These are phyloP conservation scores for Osmerus eperlanus DNA, from an alignment of 2,113 vertebrate genomes.

Conservation along the genomic window DNA sequence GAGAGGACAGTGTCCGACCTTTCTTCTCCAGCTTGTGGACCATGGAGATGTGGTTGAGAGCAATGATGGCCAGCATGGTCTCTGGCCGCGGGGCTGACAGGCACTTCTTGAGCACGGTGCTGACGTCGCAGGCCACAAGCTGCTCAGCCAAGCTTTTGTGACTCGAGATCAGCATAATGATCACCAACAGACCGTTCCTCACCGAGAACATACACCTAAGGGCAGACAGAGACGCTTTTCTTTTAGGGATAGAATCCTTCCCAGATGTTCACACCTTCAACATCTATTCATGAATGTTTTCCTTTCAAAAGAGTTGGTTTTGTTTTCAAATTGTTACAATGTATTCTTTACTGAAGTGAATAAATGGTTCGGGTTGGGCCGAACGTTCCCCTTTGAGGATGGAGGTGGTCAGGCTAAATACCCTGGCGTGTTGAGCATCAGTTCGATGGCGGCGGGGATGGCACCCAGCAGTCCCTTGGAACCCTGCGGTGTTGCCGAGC, in stretches of 20 bases:
- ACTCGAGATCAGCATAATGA: conserved; percentile 82
- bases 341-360: no score
- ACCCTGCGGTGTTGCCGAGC: conserved; percentile 81
- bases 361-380: background rate
- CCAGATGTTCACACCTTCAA: background rate
- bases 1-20: conserved; percentile 45
- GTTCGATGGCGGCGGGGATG: conserved; percentile 79
- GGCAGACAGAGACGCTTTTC: background rate
- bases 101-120: conserved; percentile 72
- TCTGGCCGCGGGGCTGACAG: conserved; percentile 64
- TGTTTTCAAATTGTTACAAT: no score
- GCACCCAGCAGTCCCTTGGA: conserved; percentile 77
- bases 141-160: conserved; percentile 88
- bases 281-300: background rate
- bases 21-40: conserved; percentile 75
- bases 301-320: background rate
- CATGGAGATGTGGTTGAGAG: conserved; percentile 79
- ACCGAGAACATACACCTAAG: conserved; percentile 79
- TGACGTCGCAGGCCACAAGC: conserved; percentile 75
- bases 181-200: conserved; percentile 82
- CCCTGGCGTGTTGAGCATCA: conserved; percentile 81
- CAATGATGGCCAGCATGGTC: conserved; percentile 75
- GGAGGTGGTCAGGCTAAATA: conserved; percentile 49
- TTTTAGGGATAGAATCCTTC: background rate
- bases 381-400: background rate